Percentiles rank a stretch among this genome's conserved stretches.
Evolutionary conservation across 1,140 invertebrate genomes (phyloP).

Genomic region (Macrostomum lignano): DNA sequence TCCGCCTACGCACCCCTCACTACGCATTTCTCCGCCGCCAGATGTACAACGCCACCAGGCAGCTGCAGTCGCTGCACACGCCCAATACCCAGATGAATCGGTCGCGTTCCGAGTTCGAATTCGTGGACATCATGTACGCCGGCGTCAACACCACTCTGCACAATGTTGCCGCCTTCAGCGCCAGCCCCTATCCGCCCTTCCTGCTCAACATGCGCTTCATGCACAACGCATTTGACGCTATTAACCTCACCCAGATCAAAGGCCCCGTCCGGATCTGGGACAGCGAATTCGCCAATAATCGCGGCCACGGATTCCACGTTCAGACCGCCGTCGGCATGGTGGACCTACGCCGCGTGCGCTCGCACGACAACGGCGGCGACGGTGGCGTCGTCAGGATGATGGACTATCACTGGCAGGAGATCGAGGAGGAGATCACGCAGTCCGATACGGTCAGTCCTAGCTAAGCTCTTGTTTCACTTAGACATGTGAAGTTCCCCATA

Average conservation of each 20-base stretch:
- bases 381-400: too few relatives aligned
- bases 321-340: too few relatives aligned
- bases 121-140: conserved; percentile 51
- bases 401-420: too few relatives aligned
- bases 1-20: too few relatives aligned
- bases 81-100: conserved; percentile 23
- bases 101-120: conserved; percentile 45
- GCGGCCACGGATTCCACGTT: too few relatives aligned
- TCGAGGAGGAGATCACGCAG: too few relatives aligned
- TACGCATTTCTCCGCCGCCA: neutral
- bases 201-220: conserved; percentile 48
- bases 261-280: conserved; percentile 50
- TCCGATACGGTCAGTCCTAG: too few relatives aligned
- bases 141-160: conserved; percentile 30
- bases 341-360: too few relatives aligned
- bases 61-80: too few relatives aligned
- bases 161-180: conserved; percentile 50
- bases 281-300: conserved; percentile 48
- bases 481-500: too few relatives aligned
- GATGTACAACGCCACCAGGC: neutral
- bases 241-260: conserved; percentile 55
- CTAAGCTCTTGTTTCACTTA: too few relatives aligned
- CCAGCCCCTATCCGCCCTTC: conserved; percentile 52
- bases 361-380: too few relatives aligned
- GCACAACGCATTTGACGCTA: conserved; percentile 58